Percentiles rank a stretch among this genome's conserved stretches.
phyloP scores from a whole-genome alignment of 2,888 invertebrate genomes.

The Embidobia sp. region DNA sequence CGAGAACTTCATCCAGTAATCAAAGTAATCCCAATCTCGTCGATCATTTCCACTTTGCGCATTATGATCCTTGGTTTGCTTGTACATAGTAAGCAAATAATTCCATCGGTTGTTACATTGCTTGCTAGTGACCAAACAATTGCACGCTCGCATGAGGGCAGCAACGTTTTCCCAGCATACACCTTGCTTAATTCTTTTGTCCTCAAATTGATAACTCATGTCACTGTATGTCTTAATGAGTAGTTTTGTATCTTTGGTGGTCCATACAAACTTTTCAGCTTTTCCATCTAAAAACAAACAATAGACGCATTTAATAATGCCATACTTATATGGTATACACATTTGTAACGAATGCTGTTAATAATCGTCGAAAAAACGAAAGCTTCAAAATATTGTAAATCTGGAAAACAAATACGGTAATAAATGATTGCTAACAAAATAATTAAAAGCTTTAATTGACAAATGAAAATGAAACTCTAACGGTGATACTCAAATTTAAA shows the following conservation, averaged over 20 bases:
- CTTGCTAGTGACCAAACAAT: not conserved
- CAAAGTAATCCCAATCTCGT: conserved; percentile 11
- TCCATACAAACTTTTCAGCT: not conserved
- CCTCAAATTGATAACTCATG: conserved; percentile 15
- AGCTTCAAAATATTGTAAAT: too few relatives aligned
- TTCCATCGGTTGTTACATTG: conserved; percentile 14
- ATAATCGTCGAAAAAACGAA: too few relatives aligned
- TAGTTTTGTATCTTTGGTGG: not conserved
- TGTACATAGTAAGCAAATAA: conserved; percentile 5
- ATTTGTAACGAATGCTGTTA: too few relatives aligned
- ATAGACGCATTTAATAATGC: too few relatives aligned
- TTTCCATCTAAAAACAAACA: not conserved
- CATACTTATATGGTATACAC: too few relatives aligned
- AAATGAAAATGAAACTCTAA: too few relatives aligned
- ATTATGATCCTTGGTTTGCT: conserved; percentile 5
- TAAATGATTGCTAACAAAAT: too few relatives aligned
- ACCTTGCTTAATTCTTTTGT: not conserved
- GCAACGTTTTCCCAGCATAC: conserved; percentile 2
- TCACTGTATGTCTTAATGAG: conserved; percentile 26
- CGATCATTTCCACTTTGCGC: conserved; percentile 14
- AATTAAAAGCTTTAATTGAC: too few relatives aligned
- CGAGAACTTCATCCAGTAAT: conserved; percentile 12
- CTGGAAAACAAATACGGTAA: too few relatives aligned
- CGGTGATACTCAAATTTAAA: too few relatives aligned
- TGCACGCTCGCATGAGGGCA: conserved; percentile 5